These are phyloP conservation scores for Marmota monax DNA, from an alignment of 2,113 vertebrate genomes.

Conservation along the genomic window DNA sequence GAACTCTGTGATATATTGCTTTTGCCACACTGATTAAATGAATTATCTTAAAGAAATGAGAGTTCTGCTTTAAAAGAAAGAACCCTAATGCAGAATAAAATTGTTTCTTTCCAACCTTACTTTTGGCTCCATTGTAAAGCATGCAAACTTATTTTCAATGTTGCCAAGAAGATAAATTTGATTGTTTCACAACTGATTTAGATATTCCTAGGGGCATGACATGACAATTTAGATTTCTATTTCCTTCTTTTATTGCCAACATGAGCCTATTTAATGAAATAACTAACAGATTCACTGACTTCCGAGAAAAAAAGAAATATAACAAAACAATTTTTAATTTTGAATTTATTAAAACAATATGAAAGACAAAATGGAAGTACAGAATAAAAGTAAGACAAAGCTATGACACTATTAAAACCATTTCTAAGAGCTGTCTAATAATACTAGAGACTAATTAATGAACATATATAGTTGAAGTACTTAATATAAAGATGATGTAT, in stretches of 20 bases:
- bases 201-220: constrained; percentile 73
- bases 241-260: constrained; percentile 81
- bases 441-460: background rate
- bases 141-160: constrained; percentile 79
- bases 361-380: background rate
- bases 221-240: constrained; percentile 68
- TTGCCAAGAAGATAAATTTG: constrained; percentile 79
- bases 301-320: constrained; percentile 48
- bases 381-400: background rate
- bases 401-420: background rate
- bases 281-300: constrained; percentile 72
- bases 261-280: constrained; percentile 84
- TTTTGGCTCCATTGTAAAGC: constrained; percentile 74
- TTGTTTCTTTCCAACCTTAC: constrained; percentile 65
- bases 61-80: constrained; percentile 76
- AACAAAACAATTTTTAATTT: constrained; percentile 53
- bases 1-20: constrained; percentile 80
- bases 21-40: constrained; percentile 81
- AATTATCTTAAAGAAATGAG: constrained; percentile 85
- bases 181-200: constrained; percentile 81
- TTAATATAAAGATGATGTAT: background rate
- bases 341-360: background rate
- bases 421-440: background rate
- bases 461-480: background rate
- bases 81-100: constrained; percentile 64